phyloP scores from a whole-genome alignment of 2,888 invertebrate species.

The Tenthredo mesomela region DNA sequence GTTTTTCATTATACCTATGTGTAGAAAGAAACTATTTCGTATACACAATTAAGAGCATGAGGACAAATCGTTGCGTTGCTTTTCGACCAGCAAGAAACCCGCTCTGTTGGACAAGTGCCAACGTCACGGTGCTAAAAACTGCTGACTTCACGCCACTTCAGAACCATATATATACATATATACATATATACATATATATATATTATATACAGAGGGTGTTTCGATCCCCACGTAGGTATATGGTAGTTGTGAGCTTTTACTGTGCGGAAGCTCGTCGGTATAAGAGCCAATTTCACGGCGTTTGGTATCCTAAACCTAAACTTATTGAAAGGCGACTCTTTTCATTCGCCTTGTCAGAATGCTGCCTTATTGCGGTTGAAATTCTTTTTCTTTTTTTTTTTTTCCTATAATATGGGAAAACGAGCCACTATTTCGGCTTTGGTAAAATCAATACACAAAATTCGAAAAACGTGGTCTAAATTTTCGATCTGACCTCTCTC shows the following conservation, averaged over 20 bases:
- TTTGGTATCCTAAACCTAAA: not conserved
- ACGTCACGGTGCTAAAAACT: constrained; percentile 34
- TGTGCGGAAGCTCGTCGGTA: not conserved
- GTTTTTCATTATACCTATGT: not conserved
- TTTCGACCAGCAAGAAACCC: constrained; percentile 15
- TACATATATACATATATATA: not conserved
- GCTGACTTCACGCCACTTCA: constrained; percentile 34
- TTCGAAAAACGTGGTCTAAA: not conserved
- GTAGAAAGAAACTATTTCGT: not conserved
- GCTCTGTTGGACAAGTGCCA: constrained; percentile 16
- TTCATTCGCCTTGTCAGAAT: not conserved
- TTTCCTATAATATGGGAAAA: not conserved
- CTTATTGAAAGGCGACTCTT: not conserved
- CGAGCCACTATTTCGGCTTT: not conserved
- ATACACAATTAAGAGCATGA: constrained; percentile 2
- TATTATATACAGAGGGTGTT: not conserved
- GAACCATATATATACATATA: not conserved
- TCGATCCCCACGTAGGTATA: not conserved
- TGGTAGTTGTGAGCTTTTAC: not conserved
- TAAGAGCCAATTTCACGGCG: constrained; percentile 16
- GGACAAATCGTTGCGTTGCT: not conserved
- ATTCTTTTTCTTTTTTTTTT: not conserved
- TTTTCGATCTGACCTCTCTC: not conserved
- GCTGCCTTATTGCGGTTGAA: not conserved
- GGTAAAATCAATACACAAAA: not conserved